Conservation (phyloP, 1,140 invertebrate genomes). For the Diachasmimorpha longicaudata region DNA sequence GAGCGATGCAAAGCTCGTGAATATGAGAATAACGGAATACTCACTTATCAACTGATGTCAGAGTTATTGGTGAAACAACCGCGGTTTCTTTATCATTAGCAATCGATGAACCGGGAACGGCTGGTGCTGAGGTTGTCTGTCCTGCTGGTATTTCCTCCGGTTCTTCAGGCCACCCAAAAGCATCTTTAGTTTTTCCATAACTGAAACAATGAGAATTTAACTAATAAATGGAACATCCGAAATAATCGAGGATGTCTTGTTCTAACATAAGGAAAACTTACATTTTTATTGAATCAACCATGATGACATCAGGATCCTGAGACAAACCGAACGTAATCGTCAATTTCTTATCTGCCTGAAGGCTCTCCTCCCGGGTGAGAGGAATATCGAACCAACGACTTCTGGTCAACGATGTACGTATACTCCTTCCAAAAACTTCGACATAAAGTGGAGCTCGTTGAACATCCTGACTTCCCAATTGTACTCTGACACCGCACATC, state of each 20-base stretch:
- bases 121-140: conserved; percentile 60
- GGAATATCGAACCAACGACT: conserved; percentile 96
- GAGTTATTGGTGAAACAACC: conserved; percentile 50
- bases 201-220: conserved; percentile 45
- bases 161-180: conserved; percentile 97
- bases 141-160: conserved; percentile 79
- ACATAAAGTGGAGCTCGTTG: conserved; percentile 81
- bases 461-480: conserved; percentile 86
- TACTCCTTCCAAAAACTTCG: conserved; percentile 81
- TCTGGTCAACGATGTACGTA: conserved; percentile 76
- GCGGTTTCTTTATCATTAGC: conserved; percentile 57
- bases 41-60: conserved; percentile 67
- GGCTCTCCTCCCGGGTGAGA: conserved; percentile 90
- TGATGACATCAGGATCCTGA: conserved; percentile 86
- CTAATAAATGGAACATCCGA: conserved; percentile 6
- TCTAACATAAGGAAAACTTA: conserved; percentile 42
- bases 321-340: conserved; percentile 90
- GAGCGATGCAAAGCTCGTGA: not conserved
- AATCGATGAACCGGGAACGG: conserved; percentile 45
- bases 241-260: not conserved
- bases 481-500: conserved; percentile 85
- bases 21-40: conserved; percentile 17
- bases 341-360: conserved; percentile 92
- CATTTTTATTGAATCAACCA: conserved; percentile 93
- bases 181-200: conserved; percentile 94